Base-by-base conservation (phyloP, 1,140 invertebrate genomes). In the Carposina sasakii region DNA sequence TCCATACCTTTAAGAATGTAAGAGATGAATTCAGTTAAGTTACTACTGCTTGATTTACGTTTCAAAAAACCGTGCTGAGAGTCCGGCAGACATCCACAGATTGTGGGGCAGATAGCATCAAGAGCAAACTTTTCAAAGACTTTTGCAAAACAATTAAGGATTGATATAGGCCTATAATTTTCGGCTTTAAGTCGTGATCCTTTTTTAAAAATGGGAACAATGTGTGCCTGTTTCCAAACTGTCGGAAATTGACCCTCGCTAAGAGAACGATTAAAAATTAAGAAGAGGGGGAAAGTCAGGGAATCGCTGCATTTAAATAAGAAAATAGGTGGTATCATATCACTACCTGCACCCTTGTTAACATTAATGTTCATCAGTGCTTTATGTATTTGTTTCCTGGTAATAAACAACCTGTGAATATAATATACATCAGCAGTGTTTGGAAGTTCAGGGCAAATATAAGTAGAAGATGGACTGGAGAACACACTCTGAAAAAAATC, bases 1-100 rank as follows among this genome's bases (percentile, higher is more conserved):
- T 58, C 41, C 19, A 54, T 37, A 13, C n/a, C n/a, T n/a, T n/a
- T n/a, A n/a, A 13, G 4, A 8, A 33, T 4, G 15, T n/a, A 33
- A 4, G 9, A 8, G 3, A 4, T 33, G 15, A 39, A 39, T 2
- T 15, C 15, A 4, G 22, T 22, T 5, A 41, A 16, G 15, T 41
- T 41, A 2, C 20, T 24, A 9, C 6, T 15, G 3, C 20, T 41
- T 3, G 39, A 41, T 9, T 22, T 6, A 5, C 16, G 2, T 13
- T 22, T 20, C 39, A 41, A 9, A 15, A 41, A 41, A 13, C 39
- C 39, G 22, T 41, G 39, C 24, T 41, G 39, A 2, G 2, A 2
- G 6, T 4, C 4, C 2, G 22, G 20, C 3, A 41, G 8, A 16
- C 16, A 3, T 22, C n/a, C 4, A 22, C 5, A 4, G 4, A 24